Base-by-base conservation (phyloP, 2,113 vertebrate species). In the Paramormyrops kingsleyae region DNA sequence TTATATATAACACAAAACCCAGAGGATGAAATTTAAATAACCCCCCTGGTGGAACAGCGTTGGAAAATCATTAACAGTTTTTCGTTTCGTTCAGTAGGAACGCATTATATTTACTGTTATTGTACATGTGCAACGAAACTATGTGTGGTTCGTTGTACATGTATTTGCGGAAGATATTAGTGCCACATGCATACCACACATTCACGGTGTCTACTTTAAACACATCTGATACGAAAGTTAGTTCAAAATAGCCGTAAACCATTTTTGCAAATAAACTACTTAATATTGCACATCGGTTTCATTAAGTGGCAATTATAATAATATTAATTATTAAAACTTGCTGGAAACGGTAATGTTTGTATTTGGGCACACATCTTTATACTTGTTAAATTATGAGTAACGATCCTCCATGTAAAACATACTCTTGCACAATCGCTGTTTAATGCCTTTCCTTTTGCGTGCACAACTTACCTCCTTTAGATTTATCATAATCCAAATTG, bases 381-480 rank as follows among this genome's bases (percentile, higher is more conserved):
- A 74, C 12, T 35, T 31, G 66, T 74, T 74, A 31, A 27, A 74
- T 74, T 74, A 74, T 13, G 13, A 74, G 27, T 27, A 74, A 35
- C 27, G 9, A 74, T 49, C 46, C 85, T 52, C 21, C 47, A 52
- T n/a, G 1, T 8, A 6, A 44, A 87, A 31, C 42, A 90, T 90
- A 42, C 27, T 49, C 91, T 93, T 89, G 88, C 91, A 91, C 91
- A 90, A 87, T 88, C 80, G 31, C 91, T 62, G 83, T 74, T 49
- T 85, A 87, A 84, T 85, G 27, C 49, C 62, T 47, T 90, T 47
- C 88, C 91, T n/a, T 24, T 24, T n/a, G 1, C 2, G 83, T 47
- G 49, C 27, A 2, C 19, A 74, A 83, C 94, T 90, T 74, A 96
- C 95, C 96, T 92, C 94, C 92, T 95, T 95, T 96, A 0, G 90